These are phyloP conservation scores for Cromileptes altivelis DNA, from an alignment of 2,113 vertebrate genomes.

Conservation along the genomic window DNA sequence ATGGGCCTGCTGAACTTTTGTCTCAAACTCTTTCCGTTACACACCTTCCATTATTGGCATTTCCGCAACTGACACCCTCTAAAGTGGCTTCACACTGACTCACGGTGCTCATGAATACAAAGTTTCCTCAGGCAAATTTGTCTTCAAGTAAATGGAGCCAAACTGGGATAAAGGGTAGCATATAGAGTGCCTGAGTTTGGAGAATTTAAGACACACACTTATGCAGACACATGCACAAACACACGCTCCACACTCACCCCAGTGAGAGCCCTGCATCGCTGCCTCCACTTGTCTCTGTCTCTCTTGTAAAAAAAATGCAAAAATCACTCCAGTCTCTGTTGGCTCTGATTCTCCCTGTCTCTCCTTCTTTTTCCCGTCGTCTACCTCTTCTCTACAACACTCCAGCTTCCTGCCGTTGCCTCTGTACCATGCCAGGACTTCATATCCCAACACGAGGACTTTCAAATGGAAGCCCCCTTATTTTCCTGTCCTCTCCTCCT, in stretches of 20 bases:
- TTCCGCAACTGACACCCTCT: constrained; percentile 36
- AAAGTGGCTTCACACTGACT: constrained; percentile 48
- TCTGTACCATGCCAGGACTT: constrained; percentile 58
- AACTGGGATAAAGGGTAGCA: constrained; percentile 25
- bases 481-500: constrained; percentile 62
- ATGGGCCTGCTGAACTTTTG: constrained; percentile 33
- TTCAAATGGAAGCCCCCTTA: constrained; percentile 72
- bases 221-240: constrained; percentile 44
- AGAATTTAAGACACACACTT: constrained; percentile 22
- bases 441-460: constrained; percentile 74
- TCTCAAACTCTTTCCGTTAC: constrained; percentile 53
- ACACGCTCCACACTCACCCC: constrained; percentile 74
- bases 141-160: constrained; percentile 34
- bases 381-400: constrained; percentile 43
- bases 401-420: constrained; percentile 61
- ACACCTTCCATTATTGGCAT: constrained; percentile 54
- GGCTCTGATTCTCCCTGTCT: constrained; percentile 32
- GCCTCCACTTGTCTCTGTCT: constrained; percentile 70
- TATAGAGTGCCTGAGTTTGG: constrained; percentile 24
- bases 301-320: constrained; percentile 29
- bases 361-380: constrained; percentile 28
- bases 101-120: constrained; percentile 40
- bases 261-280: constrained; percentile 78
- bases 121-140: constrained; percentile 53
- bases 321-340: constrained; percentile 49